Base-by-base conservation (phyloP, 1,140 invertebrate species). In the Goniozus legneri region DNA sequence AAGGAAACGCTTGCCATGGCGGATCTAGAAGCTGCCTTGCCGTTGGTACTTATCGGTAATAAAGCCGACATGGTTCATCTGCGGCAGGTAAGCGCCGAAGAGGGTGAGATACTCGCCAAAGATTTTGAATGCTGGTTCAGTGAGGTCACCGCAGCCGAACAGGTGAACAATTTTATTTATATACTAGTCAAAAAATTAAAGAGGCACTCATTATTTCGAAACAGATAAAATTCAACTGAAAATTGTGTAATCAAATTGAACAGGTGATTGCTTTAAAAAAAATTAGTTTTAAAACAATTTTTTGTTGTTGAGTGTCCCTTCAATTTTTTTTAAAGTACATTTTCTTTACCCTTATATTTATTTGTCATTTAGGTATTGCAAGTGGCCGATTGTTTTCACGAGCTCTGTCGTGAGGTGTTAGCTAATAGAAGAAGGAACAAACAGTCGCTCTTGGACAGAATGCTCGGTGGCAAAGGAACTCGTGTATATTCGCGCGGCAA, bases 31-130 rank as follows among this genome's bases (percentile, higher is more conserved):
- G 80, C 80, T 7, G 82, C 85, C 52, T 84, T 82, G 51, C 89
- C 91, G 2, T 79, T 92, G 4, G 82, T 86, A 3, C 76, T 94
- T 2, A 86, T 92, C 13, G 93, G 86, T 13, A 95, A 95, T 65
- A 95, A 96, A 77, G 88, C 84, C 6, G 93, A 96, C 64, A 90
- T 96, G 84, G 87, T 94, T 21, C 91, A 95, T 72, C 76, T 95
- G 37, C 77, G 93, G 58, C 89, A 95, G 81, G 91, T 96, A 42
- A 89, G 85, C 58, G 80, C 81, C 6, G 89, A 92, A 56, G 92
- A 96, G 74, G 89, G 91, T 14, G 89, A 91, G 71, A 91, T 90
- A 52, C 73, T 92, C 24, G 89, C 89, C 1, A 91, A 91, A 69
- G 88, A 92, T 64, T 87, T 88, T 52, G 90, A 93, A 60, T 91